These are phyloP conservation scores for Stegostoma tigrinum DNA, from an alignment of 2,113 vertebrate species.

Conservation along the genomic window DNA sequence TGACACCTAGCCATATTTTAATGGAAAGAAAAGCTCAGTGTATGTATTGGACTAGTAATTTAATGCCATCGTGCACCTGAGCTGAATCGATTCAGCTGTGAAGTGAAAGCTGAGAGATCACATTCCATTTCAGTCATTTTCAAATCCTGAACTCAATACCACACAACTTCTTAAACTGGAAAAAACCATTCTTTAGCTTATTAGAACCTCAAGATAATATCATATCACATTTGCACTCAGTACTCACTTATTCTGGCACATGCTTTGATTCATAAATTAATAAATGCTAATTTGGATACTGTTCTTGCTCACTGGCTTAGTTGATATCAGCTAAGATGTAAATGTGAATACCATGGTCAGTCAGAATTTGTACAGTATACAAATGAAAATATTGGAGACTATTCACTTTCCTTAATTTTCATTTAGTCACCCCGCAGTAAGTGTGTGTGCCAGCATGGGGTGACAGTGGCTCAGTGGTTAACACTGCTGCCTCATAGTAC, in stretches of 20 bases:
- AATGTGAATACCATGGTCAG: too few species aligned
- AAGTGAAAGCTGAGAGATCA: slow-evolving; percentile 4
- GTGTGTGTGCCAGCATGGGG: neutral
- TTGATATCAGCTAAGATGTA: neutral
- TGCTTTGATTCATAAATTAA: slow-evolving; percentile 3
- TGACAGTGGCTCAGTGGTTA: too few species aligned
- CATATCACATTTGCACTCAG: neutral
- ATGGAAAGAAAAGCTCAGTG: slow-evolving; percentile 31
- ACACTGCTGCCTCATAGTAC: too few species aligned
- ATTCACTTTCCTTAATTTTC: neutral
- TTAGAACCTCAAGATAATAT: neutral
- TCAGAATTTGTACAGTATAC: neutral
- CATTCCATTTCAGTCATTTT: slow-evolving; percentile 13
- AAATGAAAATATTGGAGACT: neutral
- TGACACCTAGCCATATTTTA: slow-evolving; percentile 26
- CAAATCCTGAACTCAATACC: neutral
- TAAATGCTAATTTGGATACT: neutral
- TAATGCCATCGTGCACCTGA: slow-evolving; percentile 15
- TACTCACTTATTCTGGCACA: neutral
- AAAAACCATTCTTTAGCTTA: neutral
- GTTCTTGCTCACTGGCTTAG: neutral
- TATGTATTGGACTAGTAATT: neutral
- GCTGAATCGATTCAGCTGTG: slow-evolving; percentile 17
- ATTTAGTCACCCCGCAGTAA: neutral
- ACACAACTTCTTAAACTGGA: neutral